phyloP scores from a whole-genome alignment of 2,113 vertebrate genomes.

The Alaudala cheleensis region DNA sequence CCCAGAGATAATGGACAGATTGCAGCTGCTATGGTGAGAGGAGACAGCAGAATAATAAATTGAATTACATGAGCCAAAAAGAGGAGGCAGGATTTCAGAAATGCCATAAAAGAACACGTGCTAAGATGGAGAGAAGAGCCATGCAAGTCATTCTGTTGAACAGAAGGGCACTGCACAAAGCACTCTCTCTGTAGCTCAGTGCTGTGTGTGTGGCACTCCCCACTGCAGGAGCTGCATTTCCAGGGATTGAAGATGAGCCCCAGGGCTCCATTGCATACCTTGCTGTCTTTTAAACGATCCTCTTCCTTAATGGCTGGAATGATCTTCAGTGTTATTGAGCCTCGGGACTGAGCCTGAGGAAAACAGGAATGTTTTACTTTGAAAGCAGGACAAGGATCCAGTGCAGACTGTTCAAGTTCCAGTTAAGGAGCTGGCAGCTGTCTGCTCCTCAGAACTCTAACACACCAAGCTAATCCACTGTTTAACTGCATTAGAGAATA shows the following conservation, averaged over 20 bases:
- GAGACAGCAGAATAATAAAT: neutral
- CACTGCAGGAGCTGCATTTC: neutral
- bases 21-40: neutral
- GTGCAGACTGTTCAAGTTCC: neutral
- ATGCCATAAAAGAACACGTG: neutral
- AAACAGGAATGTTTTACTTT: neutral
- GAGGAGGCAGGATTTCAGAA: neutral
- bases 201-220: neutral
- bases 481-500: neutral
- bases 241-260: neutral
- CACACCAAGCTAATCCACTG: neutral
- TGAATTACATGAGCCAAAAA: neutral
- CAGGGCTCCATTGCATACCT: slow-evolving; percentile 68
- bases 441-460: neutral
- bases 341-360: slow-evolving; percentile 90
- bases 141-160: neutral
- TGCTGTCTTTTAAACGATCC: slow-evolving; percentile 87
- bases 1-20: neutral
- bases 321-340: slow-evolving; percentile 94
- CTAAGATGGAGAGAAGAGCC: neutral
- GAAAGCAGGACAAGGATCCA: neutral
- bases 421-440: neutral
- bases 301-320: slow-evolving; percentile 92
- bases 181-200: neutral
- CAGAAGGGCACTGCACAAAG: neutral